A percentile compares a stretch with the other conserved stretches of the same genome.
Conservation (phyloP, 2,113 vertebrate genomes). For the Ascaphus truei region DNA sequence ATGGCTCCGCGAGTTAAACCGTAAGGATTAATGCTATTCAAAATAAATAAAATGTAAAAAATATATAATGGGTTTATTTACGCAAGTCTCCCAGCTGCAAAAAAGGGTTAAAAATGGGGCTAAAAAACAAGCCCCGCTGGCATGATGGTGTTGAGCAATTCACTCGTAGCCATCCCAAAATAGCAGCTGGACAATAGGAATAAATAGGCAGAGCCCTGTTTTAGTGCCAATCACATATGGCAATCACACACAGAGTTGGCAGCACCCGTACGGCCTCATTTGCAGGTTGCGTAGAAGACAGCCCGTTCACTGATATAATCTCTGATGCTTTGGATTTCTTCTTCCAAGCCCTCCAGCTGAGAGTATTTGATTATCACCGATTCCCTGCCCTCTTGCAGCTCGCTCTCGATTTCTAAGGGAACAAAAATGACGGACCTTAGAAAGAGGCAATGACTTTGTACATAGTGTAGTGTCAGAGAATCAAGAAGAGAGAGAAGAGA, state of each 20-base stretch:
- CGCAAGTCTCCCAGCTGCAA: no score
- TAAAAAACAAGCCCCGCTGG: no score
- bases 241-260: background rate
- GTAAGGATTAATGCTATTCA: no score
- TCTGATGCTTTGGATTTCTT: slow-evolving; percentile 57
- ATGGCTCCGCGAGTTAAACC: no score
- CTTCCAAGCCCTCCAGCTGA: slow-evolving; percentile 63
- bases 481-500: no score
- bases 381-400: slow-evolving; percentile 61
- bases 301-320: slow-evolving; percentile 55
- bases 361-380: slow-evolving; percentile 58
- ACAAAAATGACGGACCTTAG: background rate
- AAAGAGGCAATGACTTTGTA: background rate
- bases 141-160: no score
- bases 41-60: no score
- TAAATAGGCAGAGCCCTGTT: background rate
- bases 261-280: background rate
- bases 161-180: background rate
- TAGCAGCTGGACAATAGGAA: background rate
- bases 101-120: no score
- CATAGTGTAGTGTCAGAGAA: no score
- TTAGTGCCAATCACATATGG: background rate
- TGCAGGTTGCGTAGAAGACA: slow-evolving; percentile 57
- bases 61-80: no score
- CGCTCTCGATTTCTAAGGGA: slow-evolving; percentile 64